Conservation (phyloP, 2,113 vertebrate species). For the Sialia sialis region DNA sequence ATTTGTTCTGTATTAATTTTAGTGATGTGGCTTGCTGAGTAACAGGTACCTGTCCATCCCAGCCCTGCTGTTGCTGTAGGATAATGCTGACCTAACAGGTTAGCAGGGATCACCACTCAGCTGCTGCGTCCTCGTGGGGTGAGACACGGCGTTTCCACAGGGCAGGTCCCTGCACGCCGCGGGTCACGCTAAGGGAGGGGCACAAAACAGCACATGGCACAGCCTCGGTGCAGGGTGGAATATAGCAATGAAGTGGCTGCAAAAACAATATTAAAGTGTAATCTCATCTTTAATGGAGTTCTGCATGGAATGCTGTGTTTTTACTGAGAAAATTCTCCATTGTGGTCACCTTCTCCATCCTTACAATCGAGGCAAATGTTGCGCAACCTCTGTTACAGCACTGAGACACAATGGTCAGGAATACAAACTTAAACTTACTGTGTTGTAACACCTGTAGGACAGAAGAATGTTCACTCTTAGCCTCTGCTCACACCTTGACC, state of each 20-base stretch:
- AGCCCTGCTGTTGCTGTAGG: background rate
- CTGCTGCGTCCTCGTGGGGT: fast-evolving
- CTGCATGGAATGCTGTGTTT: background rate
- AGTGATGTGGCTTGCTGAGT: background rate
- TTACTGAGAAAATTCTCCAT: background rate
- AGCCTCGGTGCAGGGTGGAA: background rate
- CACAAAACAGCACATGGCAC: background rate
- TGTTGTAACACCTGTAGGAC: background rate
- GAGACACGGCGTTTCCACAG: fast-evolving
- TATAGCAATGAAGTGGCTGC: background rate
- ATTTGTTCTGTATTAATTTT: background rate
- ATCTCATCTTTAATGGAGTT: background rate
- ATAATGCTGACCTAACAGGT: background rate
- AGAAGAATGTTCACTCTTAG: background rate
- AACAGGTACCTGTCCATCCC: fast-evolving
- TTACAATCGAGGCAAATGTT: background rate
- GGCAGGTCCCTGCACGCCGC: fast-evolving
- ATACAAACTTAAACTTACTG: background rate
- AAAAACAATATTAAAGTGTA: background rate
- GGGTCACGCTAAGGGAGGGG: background rate
- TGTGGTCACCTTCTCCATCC: background rate
- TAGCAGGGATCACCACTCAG: background rate
- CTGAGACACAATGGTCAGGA: background rate
- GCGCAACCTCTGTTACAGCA: fast-evolving
- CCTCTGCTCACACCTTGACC: background rate